Base-by-base conservation (phyloP, 2,797 vertebrate species). In the Spizella passerina region DNA sequence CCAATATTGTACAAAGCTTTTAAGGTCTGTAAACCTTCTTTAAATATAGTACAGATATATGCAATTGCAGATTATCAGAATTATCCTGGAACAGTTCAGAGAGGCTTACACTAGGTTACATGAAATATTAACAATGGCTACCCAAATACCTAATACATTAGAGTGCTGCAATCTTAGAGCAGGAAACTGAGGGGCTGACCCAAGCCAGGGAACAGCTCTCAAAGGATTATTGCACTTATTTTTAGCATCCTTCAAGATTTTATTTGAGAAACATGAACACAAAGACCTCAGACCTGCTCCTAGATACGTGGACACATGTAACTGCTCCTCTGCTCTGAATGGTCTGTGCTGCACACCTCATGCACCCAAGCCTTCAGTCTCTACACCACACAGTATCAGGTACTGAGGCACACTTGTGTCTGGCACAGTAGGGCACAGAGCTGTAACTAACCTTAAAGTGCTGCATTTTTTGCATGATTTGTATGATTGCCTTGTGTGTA, bases 41-140 rank as follows among this genome's bases (percentile, higher is more conserved):
- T 50, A 50, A 50, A 50, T 92, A 68, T 56, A 78, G 27, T 53
- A 95, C 59, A 93, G 84, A 92, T 87, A 93, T 91, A 94, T 29
- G 57, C 83, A 95, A 94, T 50, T 86, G 69, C 72, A 96, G 79
- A 96, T 93, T 87, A 82, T 84, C 77, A 95, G 72, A 96, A 95
- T 92, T 94, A 60, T 53, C 55, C 73, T 88, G 75, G 63, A 96
- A 92, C 78, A 95, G 93, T 82, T 92, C 80, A 94, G 95, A 84
- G 57, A 83, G 39, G 52, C 32, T 82, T 88, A 93, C 26, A 85
- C 86, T 68, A 83, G 77, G 30, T 95, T 80, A 70, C 47, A n/a
- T 36, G 69, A 96, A 95, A 94, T 72, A 81, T 71, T 93, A 95
- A 72, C 77, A 71, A 32, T 8, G 46, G 69, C 86, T 93, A 88